A percentile compares a stretch with the other conserved stretches of the same genome.
These are phyloP conservation scores for Ciconia nigra DNA, from an alignment of 2,797 vertebrate genomes.

Conservation along the genomic window DNA sequence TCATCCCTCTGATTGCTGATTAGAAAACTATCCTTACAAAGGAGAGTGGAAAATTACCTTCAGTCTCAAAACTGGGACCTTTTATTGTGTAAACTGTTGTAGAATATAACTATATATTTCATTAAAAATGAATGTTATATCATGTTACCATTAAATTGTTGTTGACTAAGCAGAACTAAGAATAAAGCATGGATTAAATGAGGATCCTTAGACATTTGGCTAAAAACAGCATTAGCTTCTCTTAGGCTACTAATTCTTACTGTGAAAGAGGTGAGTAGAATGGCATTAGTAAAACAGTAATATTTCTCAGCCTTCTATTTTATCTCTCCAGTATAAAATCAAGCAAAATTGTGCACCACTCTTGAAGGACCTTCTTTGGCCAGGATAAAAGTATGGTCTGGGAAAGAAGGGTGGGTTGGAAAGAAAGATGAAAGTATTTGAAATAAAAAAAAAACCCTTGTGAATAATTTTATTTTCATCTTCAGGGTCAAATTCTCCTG, in stretches of 20 bases:
- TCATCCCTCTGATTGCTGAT: background rate
- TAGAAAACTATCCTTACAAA: background rate
- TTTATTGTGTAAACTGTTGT: background rate
- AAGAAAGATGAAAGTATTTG: background rate
- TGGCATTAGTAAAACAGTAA: background rate
- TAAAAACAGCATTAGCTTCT: background rate
- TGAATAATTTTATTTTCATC: background rate
- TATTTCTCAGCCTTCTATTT: background rate
- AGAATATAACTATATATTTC: background rate
- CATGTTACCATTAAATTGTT: background rate
- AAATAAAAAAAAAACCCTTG: background rate
- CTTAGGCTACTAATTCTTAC: background rate
- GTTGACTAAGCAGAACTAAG: background rate
- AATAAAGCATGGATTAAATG: background rate
- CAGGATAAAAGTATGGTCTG: background rate
- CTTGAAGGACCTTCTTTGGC: background rate
- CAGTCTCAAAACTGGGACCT: background rate
- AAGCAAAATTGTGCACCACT: background rate
- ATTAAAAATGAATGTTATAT: background rate
- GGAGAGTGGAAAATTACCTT: background rate
- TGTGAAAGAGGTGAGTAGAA: background rate
- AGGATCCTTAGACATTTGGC: background rate
- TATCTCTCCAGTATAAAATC: background rate
- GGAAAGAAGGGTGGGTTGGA: background rate
- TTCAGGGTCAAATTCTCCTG: background rate